phyloP scores from a whole-genome alignment of 2,888 invertebrate species.

The Pyrocoelia pectoralis region DNA sequence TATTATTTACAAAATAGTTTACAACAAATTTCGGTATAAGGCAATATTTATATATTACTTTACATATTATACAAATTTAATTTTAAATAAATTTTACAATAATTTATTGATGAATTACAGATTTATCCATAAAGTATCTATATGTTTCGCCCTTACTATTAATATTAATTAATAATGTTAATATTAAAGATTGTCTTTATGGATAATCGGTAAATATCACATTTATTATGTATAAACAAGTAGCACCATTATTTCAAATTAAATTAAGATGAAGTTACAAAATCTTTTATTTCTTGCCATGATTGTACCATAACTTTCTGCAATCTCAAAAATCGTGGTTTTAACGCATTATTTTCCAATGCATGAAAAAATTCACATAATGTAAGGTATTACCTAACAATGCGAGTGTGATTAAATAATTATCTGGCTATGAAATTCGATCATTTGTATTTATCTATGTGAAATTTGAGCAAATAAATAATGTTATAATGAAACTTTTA shows the following conservation, averaged over 20 bases:
- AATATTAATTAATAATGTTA: not conserved
- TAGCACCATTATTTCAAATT: constrained; percentile 44
- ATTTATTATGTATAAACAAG: constrained; percentile 41
- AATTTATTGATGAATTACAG: constrained; percentile 44
- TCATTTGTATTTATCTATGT: no score
- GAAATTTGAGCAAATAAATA: no score
- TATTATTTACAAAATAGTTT: constrained; percentile 39
- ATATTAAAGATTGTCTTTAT: constrained; percentile 29
- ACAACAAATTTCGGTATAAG: constrained; percentile 30
- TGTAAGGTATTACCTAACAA: not conserved
- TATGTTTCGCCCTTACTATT: no score
- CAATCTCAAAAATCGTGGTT: constrained; percentile 5
- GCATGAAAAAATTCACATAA: not conserved
- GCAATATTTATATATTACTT: constrained; percentile 37
- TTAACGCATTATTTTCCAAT: constrained; percentile 21
- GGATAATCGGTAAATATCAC: constrained; percentile 45
- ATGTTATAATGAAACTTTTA: no score
- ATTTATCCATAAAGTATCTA: constrained; percentile 35
- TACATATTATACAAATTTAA: constrained; percentile 45
- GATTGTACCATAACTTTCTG: constrained; percentile 27
- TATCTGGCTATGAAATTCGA: no score
- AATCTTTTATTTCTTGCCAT: constrained; percentile 27
- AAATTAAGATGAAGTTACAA: constrained; percentile 22
- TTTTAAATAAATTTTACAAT: constrained; percentile 43
- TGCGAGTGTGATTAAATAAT: no score